Percentiles rank a stretch among this genome's conserved stretches.
Conservation (phyloP, 2,888 invertebrate genomes). For the Agrenia bidenticulata region DNA sequence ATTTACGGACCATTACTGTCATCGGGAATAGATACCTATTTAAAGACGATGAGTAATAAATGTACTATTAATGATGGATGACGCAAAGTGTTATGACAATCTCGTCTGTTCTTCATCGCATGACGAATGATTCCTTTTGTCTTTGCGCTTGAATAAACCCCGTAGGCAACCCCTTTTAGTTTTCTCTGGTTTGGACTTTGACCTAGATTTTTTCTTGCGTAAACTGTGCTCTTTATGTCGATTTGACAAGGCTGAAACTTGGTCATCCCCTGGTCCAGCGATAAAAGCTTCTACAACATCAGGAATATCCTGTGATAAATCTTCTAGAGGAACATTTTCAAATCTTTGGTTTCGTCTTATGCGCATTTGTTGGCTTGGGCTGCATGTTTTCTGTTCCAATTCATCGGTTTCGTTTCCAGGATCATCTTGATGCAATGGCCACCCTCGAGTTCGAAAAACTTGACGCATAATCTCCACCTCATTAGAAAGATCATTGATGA, state of each 20-base stretch:
- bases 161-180: not conserved
- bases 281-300: not conserved
- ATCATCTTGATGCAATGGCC: slow-evolving; percentile 1
- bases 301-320: not conserved
- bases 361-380: not conserved
- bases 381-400: not conserved
- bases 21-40: too few relatives aligned
- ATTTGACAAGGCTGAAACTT: not conserved
- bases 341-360: not conserved
- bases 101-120: not conserved
- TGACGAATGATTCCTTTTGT: not conserved
- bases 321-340: not conserved
- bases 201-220: not conserved
- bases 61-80: too few relatives aligned
- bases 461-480: slow-evolving; percentile 32
- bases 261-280: slow-evolving; percentile 6
- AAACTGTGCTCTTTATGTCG: not conserved
- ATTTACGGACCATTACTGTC: too few relatives aligned
- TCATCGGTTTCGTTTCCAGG: too few relatives aligned
- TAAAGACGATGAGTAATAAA: too few relatives aligned
- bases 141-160: slow-evolving; percentile 2
- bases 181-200: not conserved
- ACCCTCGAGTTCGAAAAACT: slow-evolving; percentile 21
- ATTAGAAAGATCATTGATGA: slow-evolving; percentile 28
- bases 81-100: slow-evolving; percentile 1